phyloP scores from a whole-genome alignment of 1,140 invertebrate species.

The Antheraea mylitta region DNA sequence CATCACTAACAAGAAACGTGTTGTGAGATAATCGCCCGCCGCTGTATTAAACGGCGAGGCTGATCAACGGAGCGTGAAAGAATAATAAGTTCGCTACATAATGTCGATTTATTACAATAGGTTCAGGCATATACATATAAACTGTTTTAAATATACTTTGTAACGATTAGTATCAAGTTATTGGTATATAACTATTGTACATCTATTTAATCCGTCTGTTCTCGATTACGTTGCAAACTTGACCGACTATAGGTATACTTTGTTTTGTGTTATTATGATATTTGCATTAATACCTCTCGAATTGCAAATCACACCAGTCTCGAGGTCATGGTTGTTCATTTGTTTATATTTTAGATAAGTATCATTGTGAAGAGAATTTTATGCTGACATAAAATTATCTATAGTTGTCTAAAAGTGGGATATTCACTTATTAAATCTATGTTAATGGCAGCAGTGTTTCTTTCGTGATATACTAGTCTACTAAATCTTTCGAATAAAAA shows the following conservation, averaged over 20 bases:
- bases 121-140: not conserved
- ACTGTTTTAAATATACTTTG: not conserved
- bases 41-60: not conserved
- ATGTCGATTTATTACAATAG: not conserved
- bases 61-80: slow-evolving; percentile 20
- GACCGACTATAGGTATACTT: not conserved
- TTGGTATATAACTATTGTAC: too few species aligned
- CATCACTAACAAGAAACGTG: not conserved
- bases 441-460: not conserved
- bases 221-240: not conserved
- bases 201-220: not conserved
- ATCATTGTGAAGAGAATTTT: not conserved
- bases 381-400: not conserved
- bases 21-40: not conserved
- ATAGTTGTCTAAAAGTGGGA: too few species aligned
- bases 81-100: slow-evolving; percentile 19
- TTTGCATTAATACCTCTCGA: not conserved
- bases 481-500: not conserved
- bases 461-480: not conserved
- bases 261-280: slow-evolving; percentile 3
- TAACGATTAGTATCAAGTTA: not conserved
- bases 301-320: slow-evolving; percentile 5
- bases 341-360: not conserved
- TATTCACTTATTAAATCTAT: too few species aligned
- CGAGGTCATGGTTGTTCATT: slow-evolving; percentile 9